Conservation (phyloP, 2,797 vertebrate genomes). For the Coreius guichenoti region DNA sequence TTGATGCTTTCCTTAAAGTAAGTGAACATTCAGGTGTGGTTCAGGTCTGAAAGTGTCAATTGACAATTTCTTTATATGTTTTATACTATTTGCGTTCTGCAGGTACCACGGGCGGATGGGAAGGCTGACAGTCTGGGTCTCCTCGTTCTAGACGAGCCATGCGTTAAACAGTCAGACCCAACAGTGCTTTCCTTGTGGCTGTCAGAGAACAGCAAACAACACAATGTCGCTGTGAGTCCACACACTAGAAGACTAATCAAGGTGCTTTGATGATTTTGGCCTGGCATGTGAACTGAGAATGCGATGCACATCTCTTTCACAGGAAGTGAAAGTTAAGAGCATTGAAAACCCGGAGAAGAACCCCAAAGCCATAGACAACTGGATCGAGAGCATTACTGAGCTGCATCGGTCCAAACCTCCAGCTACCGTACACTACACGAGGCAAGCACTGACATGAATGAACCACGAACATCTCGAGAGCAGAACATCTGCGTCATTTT, state of each 20-base stretch:
- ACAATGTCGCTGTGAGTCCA: constrained; percentile 80
- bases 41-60: background rate
- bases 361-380: constrained; percentile 87
- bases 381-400: constrained; percentile 93
- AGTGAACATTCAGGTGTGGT: background rate
- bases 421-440: constrained; percentile 88
- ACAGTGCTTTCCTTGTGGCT: constrained; percentile 93
- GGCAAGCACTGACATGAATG: constrained; percentile 67
- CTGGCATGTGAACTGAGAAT: background rate
- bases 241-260: background rate
- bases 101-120: constrained; percentile 90
- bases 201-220: constrained; percentile 91
- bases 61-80: background rate
- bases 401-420: constrained; percentile 92
- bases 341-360: constrained; percentile 87
- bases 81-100: background rate
- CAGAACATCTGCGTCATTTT: background rate
- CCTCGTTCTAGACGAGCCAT: constrained; percentile 91
- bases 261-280: background rate
- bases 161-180: constrained; percentile 91
- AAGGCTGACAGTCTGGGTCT: constrained; percentile 89
- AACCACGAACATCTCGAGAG: background rate
- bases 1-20: constrained; percentile 97
- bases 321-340: constrained; percentile 92
- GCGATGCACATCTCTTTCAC: constrained; percentile 57